Conservation (phyloP, 2,113 vertebrate genomes). For the Sebastes schlegelii region DNA sequence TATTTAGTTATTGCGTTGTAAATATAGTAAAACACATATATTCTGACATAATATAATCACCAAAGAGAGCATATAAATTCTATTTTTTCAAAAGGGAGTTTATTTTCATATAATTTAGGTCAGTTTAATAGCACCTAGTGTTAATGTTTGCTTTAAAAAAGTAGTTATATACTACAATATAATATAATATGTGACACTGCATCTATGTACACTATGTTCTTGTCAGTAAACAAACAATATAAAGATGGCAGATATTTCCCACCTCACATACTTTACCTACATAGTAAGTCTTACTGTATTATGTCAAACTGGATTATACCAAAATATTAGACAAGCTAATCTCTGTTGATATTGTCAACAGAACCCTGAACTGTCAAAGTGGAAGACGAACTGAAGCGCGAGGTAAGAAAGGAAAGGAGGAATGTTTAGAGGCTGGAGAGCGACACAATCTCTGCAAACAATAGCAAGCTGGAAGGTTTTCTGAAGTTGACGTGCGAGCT, state of each 20-base stretch:
- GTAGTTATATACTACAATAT: background rate
- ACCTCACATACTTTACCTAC: conserved; percentile 24
- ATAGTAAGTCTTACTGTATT: background rate
- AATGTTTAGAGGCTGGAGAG: conserved; percentile 19
- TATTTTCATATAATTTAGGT: background rate
- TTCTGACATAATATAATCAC: background rate
- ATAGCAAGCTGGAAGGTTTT: conserved; percentile 23
- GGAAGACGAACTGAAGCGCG: background rate
- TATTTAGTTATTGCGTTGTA: conserved; percentile 1
- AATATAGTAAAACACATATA: background rate
- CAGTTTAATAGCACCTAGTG: background rate
- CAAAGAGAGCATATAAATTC: background rate
- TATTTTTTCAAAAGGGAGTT: background rate
- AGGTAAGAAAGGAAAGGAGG: conserved; percentile 7
- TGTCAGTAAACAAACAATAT: background rate
- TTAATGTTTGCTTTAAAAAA: background rate
- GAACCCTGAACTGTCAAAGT: conserved; percentile 46
- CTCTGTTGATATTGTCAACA: conserved; percentile 72
- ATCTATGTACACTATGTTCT: background rate
- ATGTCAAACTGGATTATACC: conserved; percentile 49
- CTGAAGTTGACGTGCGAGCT: conserved; percentile 15
- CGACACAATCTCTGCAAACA: conserved; percentile 42
- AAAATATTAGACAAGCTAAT: conserved; percentile 68
- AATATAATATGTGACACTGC: background rate
- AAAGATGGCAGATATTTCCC: background rate